Percentiles rank a stretch among this genome's conserved stretches.
phyloP scores from a whole-genome alignment of 2,888 invertebrate species.

The Aromia moschata region DNA sequence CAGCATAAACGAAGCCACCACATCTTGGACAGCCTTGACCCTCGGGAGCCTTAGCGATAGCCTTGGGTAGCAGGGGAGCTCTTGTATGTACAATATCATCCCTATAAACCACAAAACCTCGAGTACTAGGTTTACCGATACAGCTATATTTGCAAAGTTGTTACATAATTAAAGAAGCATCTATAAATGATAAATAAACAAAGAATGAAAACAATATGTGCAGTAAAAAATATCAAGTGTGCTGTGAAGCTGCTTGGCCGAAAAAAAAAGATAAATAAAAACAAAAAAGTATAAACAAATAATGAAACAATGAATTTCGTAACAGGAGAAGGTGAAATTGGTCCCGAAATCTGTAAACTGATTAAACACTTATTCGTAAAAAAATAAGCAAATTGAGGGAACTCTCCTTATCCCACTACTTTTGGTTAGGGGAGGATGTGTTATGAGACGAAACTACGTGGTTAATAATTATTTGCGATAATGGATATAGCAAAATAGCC shows the following conservation, averaged over 20 bases:
- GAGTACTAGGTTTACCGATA: background rate
- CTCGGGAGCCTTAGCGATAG: constrained; percentile 83
- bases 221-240: constrained; percentile 32
- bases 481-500: constrained; percentile 41
- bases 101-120: constrained; percentile 39
- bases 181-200: constrained; percentile 1
- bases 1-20: constrained; percentile 89
- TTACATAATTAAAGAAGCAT: constrained; percentile 22
- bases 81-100: constrained; percentile 49
- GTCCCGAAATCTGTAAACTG: constrained; percentile 47
- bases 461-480: constrained; percentile 47
- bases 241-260: constrained; percentile 49
- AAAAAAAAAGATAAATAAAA: constrained; percentile 37
- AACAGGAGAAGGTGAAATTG: constrained; percentile 64
- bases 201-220: constrained; percentile 7
- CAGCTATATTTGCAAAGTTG: constrained; percentile 8
- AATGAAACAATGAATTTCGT: constrained; percentile 42
- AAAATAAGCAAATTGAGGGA: constrained; percentile 67
- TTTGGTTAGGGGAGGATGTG: constrained; percentile 58
- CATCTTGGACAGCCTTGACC: constrained; percentile 90
- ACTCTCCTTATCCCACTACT: constrained; percentile 81
- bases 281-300: too few species aligned
- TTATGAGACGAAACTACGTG: constrained; percentile 48
- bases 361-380: constrained; percentile 26
- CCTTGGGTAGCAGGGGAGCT: constrained; percentile 65